Evolutionary conservation across 2,113 vertebrate genomes (phyloP).

Genomic region (Plestiodon gilberti): DNA sequence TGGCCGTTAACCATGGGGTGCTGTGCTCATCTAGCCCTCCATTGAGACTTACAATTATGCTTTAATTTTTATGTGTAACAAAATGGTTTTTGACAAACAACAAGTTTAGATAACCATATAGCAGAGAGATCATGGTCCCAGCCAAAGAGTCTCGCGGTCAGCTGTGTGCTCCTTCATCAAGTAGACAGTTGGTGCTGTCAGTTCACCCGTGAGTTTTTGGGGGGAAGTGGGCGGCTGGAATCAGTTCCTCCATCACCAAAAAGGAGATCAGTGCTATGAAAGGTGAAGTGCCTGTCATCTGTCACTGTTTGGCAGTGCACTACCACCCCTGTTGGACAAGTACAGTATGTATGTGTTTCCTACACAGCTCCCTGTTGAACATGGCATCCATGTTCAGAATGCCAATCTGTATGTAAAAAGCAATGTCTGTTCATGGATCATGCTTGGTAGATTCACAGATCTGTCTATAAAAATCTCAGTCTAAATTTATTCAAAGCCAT

Average conservation of each 20-base stretch:
- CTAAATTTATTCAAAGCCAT: slow-evolving; percentile 7
- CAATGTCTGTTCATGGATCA: background rate
- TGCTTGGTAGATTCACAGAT: background rate
- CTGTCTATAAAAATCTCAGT: background rate
- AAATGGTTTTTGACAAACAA: background rate
- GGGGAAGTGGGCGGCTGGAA: background rate
- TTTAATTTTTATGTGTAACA: no score
- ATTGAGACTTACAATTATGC: no score
- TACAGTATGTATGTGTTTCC: background rate
- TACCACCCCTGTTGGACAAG: background rate
- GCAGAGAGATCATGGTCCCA: background rate
- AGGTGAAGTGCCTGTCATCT: background rate
- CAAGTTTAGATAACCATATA: background rate
- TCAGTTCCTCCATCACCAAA: background rate
- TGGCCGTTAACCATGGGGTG: no score
- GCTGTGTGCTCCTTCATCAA: background rate
- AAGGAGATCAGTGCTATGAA: background rate
- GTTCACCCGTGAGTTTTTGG: background rate
- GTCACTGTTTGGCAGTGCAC: background rate
- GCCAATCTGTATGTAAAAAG: background rate
- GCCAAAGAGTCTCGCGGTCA: no score
- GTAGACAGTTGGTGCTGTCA: background rate
- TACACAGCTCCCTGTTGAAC: background rate
- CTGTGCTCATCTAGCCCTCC: no score
- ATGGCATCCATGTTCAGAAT: background rate